Evolutionary conservation across 2,797 vertebrate species (phyloP).

Genomic region (Sternarchorhynchus goeldii): DNA sequence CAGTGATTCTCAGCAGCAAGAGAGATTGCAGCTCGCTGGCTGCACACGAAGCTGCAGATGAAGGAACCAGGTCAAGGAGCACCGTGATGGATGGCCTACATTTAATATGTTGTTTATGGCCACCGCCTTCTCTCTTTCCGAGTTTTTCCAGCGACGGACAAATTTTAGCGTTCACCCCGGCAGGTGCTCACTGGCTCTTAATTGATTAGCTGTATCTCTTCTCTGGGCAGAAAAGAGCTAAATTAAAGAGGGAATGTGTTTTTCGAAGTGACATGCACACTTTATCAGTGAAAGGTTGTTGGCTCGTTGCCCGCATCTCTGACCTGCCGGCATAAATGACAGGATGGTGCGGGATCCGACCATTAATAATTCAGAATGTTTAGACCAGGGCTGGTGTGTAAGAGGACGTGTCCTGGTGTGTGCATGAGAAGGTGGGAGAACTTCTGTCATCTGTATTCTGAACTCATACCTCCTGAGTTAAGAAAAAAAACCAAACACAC

Average conservation of each 20-base stretch:
- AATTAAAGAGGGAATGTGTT: slow-evolving; percentile 54
- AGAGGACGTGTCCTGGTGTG: slow-evolving; percentile 40
- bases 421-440: neutral
- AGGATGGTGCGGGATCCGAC: slow-evolving; percentile 33
- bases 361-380: slow-evolving; percentile 49
- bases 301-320: slow-evolving; percentile 42
- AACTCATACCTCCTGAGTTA: slow-evolving; percentile 26
- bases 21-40: slow-evolving; percentile 35
- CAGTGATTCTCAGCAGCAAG: slow-evolving; percentile 39
- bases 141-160: slow-evolving; percentile 55
- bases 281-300: slow-evolving; percentile 55
- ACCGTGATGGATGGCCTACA: slow-evolving; percentile 41
- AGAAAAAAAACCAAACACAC: slow-evolving; percentile 1
- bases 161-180: slow-evolving; percentile 46
- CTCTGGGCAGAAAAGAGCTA: slow-evolving; percentile 32
- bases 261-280: slow-evolving; percentile 49
- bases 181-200: slow-evolving; percentile 49
- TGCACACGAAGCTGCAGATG: slow-evolving; percentile 30
- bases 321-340: slow-evolving; percentile 37
- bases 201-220: slow-evolving; percentile 55
- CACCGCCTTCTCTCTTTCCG: slow-evolving; percentile 27
- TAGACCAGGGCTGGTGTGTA: slow-evolving; percentile 44
- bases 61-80: slow-evolving; percentile 50
- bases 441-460: slow-evolving; percentile 38
- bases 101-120: slow-evolving; percentile 46